These are phyloP conservation scores for Donacobius atricapilla DNA, from an alignment of 2,113 vertebrate genomes.

Conservation along the genomic window DNA sequence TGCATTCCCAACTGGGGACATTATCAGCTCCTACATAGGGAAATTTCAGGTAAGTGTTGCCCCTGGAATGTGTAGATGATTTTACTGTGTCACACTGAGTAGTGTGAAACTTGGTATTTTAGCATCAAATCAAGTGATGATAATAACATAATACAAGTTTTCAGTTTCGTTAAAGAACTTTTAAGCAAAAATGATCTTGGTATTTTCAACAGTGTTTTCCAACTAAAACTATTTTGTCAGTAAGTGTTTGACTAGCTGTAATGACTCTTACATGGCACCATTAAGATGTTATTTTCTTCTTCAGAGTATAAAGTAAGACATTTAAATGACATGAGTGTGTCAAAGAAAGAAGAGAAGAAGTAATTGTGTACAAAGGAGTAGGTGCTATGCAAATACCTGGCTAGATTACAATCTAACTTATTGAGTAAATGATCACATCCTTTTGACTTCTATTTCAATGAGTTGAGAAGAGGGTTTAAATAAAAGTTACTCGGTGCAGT, in stretches of 20 bases:
- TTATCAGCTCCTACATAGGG: neutral
- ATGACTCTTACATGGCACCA: neutral
- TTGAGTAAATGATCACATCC: constrained; percentile 23
- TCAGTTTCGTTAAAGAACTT: neutral
- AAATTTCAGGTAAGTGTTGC: neutral
- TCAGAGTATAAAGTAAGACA: neutral
- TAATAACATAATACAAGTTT: neutral
- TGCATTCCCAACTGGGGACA: neutral
- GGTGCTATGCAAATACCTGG: constrained; percentile 15
- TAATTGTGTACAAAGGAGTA: neutral
- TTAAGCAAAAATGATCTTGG: neutral
- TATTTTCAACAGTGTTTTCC: neutral
- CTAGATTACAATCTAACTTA: constrained; percentile 38
- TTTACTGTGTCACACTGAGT: neutral
- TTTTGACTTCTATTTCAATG: constrained; percentile 18
- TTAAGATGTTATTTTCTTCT: neutral
- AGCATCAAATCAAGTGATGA: neutral
- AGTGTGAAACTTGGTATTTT: neutral
- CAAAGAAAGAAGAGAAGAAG: neutral
- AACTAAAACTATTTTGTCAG: neutral
- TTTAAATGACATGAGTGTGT: neutral
- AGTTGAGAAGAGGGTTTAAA: constrained; percentile 9
- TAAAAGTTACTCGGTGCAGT: neutral
- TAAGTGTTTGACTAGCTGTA: neutral
- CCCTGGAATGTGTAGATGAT: neutral